phyloP scores from a whole-genome alignment of 2,888 invertebrate genomes.

The Drosophila imparisetae region DNA sequence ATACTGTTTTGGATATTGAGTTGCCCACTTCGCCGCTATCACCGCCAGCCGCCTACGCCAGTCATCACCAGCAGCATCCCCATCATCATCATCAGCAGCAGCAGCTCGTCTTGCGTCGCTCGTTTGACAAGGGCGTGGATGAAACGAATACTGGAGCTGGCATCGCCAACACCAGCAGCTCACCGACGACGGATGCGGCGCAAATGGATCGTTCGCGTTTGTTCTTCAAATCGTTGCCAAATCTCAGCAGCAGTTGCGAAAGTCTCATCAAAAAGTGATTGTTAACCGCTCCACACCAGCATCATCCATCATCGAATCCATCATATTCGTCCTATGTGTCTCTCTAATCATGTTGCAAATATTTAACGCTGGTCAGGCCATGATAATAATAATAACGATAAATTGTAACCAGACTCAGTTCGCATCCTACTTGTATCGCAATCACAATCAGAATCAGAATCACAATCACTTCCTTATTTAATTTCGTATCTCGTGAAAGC shows the following conservation, averaged over 20 bases:
- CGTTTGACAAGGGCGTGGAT: slow-evolving; percentile 78
- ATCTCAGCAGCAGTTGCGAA: slow-evolving; percentile 89
- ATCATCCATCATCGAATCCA: not conserved
- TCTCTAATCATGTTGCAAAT: slow-evolving; percentile 42
- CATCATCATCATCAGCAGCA: slow-evolving; percentile 18
- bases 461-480: slow-evolving; percentile 12
- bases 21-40: slow-evolving; percentile 79
- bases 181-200: slow-evolving; percentile 41
- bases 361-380: slow-evolving; percentile 39
- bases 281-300: not conserved
- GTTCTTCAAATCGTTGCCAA: slow-evolving; percentile 88
- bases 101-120: slow-evolving; percentile 73
- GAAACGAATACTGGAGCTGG: slow-evolving; percentile 39
- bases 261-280: slow-evolving; percentile 85
- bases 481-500: slow-evolving; percentile 25
- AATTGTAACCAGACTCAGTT: slow-evolving; percentile 22
- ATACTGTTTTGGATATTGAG: slow-evolving; percentile 79
- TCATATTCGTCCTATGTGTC: slow-evolving; percentile 10
- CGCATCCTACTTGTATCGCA: slow-evolving; percentile 42
- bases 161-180: slow-evolving; percentile 18
- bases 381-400: not conserved
- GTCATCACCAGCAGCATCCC: slow-evolving; percentile 37
- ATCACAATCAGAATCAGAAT: not conserved
- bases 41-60: slow-evolving; percentile 70
- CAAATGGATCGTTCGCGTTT: slow-evolving; percentile 80